These are phyloP conservation scores for Serripes groenlandicus DNA, from an alignment of 2,888 invertebrate genomes.

Conservation along the genomic window DNA sequence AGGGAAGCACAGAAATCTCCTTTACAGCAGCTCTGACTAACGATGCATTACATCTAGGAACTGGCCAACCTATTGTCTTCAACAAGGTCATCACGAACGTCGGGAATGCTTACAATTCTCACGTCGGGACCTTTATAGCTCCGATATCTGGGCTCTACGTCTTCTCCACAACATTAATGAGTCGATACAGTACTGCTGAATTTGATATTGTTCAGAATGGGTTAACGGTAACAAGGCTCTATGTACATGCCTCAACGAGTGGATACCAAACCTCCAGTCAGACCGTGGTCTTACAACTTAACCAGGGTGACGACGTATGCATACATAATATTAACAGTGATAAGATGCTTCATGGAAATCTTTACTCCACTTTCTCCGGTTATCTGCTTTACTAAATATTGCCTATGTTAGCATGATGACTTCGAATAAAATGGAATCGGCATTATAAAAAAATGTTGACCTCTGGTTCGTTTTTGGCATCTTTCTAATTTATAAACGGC, in stretches of 20 bases:
- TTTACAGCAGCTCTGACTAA: too few relatives aligned
- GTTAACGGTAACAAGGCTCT: background rate
- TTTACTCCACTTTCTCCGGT: background rate
- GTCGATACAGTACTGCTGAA: background rate
- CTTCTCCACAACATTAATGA: background rate
- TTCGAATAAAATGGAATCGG: too few relatives aligned
- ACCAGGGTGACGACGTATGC: background rate
- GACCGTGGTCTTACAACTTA: background rate
- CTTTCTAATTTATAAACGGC: too few relatives aligned
- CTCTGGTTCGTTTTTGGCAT: too few relatives aligned
- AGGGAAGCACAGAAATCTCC: too few relatives aligned
- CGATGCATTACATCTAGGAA: too few relatives aligned
- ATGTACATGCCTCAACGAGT: background rate
- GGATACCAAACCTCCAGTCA: background rate
- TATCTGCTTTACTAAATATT: too few relatives aligned
- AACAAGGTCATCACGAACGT: background rate
- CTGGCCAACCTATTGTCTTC: background rate
- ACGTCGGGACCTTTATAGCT: background rate
- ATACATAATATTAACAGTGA: background rate
- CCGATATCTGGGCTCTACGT: background rate
- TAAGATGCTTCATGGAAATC: background rate
- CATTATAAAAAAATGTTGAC: too few relatives aligned
- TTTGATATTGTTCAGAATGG: background rate
- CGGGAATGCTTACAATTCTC: background rate
- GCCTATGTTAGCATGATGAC: too few relatives aligned